phyloP scores from a whole-genome alignment of 2,113 vertebrate species.

The Crocuta crocuta region DNA sequence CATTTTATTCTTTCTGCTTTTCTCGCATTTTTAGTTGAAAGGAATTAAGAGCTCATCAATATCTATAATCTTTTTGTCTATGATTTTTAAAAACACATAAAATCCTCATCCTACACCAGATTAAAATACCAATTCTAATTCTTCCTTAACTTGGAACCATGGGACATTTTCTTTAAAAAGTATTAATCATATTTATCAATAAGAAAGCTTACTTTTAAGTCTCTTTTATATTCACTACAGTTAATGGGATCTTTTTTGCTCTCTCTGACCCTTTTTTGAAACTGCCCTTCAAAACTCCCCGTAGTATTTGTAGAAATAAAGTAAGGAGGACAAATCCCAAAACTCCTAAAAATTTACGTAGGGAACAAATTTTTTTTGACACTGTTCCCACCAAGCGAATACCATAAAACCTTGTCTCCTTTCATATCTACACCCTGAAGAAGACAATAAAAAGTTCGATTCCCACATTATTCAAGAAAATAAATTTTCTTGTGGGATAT shows the following conservation, averaged over 20 bases:
- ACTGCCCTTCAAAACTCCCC: neutral
- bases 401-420: neutral
- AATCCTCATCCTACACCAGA: neutral
- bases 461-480: neutral
- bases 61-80: neutral
- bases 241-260: neutral
- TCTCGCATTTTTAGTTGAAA: constrained; percentile 37
- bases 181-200: constrained; percentile 44
- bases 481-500: neutral
- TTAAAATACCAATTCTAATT: constrained; percentile 14
- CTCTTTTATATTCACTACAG: neutral
- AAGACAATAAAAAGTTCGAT: constrained; percentile 22
- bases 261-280: neutral
- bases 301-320: neutral
- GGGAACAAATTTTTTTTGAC: constrained; percentile 38
- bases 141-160: constrained; percentile 17
- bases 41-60: neutral
- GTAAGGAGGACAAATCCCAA: neutral
- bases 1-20: constrained; percentile 8
- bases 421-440: neutral
- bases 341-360: neutral
- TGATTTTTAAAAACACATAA: neutral
- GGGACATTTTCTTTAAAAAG: constrained; percentile 30
- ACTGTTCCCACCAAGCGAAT: neutral
- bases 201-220: constrained; percentile 34